Base-by-base conservation (phyloP, 2,888 invertebrate genomes). In the Macropis europaea region DNA sequence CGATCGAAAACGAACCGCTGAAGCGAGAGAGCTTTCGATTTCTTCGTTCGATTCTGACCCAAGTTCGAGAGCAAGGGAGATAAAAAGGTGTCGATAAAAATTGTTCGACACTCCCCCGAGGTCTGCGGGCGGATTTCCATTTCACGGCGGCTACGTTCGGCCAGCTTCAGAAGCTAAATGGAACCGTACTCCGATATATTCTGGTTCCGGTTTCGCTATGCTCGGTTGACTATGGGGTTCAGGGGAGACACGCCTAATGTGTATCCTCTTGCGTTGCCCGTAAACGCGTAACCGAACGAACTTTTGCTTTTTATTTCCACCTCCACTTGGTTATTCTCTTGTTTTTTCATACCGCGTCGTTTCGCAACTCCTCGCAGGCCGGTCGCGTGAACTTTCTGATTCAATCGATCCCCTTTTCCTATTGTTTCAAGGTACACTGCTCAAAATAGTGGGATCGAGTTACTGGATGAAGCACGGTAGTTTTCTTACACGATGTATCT, bases 151-250 rank as follows among this genome's bases (percentile, higher is more conserved):
- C 63, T 73, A 76, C 76, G 68, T 67, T 76, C 78, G 73, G 66
- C 53, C 59, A 56, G 52, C 60, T 64, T 56, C 72, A 45, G 48
- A 54, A 67, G 45, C 73, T 81, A 78, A 81, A 80, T 81, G 73
- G 72, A 61, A 54, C 47, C 38, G 68, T 53, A 47, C 61, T 66
- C 62, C 57, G 76, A 76, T 79, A 69, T 74, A 79, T 79, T 76
- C 73, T 68, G 70, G 76, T 81, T 81, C 81, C 81, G 81, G 81
- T 81, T 81, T 81, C 76, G 81, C 67, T 30, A 81, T 81, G 81
- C 81, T 81, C 74, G 74, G 81, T 79, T 81, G 81, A 60, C 17
- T 76, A 76, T 72, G 57, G 73, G 76, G 64, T 78, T 73, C 67
- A 71, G 57, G 52, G 69, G 69, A 62, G 79, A 78, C 80, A 80